phyloP scores from a whole-genome alignment of 1,140 invertebrate species.

The Muscidifurax raptorellus region DNA sequence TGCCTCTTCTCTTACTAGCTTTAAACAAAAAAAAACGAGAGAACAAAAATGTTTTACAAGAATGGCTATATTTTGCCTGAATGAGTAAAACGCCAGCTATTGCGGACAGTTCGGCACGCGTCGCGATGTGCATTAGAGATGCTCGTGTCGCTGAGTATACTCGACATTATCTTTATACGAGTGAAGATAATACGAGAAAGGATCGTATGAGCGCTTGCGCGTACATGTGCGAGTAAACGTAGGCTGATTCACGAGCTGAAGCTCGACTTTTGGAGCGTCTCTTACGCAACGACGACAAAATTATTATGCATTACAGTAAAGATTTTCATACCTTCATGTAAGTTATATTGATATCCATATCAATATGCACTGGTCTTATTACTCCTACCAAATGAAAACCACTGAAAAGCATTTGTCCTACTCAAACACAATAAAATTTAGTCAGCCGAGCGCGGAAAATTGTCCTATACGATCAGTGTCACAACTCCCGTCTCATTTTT shows the following conservation, averaged over 20 bases:
- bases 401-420: no score
- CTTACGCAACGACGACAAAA: no score
- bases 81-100: not conserved
- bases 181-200: slow-evolving; percentile 11
- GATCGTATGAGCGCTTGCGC: not conserved
- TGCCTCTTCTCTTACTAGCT: no score
- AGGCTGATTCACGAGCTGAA: slow-evolving; percentile 13
- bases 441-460: no score
- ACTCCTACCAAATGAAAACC: no score
- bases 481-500: not conserved
- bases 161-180: slow-evolving; percentile 23
- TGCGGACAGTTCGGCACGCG: not conserved
- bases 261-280: not conserved
- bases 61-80: not conserved
- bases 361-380: no score
- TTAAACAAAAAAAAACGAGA: not conserved
- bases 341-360: no score
- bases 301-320: no score
- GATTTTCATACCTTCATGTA: no score
- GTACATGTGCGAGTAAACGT: not conserved
- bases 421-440: no score
- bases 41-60: not conserved
- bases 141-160: not conserved
- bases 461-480: no score
- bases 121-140: not conserved